Percentiles rank a stretch among this genome's conserved stretches.
Evolutionary conservation across 92 coral and sea anemone genomes (phyloP).

Genomic region (Epizoanthus fatuus): DNA sequence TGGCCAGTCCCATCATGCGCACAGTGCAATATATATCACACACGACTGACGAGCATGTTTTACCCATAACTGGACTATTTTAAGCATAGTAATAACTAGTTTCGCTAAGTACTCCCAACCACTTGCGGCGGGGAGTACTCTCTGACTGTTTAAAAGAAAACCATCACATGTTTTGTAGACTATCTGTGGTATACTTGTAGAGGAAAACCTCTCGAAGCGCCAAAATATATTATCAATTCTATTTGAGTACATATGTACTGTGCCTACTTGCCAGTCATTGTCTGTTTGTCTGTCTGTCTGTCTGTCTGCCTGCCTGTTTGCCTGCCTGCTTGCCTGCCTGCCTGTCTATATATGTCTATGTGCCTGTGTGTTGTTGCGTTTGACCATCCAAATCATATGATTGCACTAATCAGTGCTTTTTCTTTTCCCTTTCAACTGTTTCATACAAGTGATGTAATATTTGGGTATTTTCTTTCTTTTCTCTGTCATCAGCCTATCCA

Average conservation of each 20-base stretch:
- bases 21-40: too few relatives aligned
- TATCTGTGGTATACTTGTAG: background rate
- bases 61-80: too few relatives aligned
- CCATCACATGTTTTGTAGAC: background rate
- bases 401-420: background rate
- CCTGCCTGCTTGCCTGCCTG: background rate
- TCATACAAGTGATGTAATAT: background rate
- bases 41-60: too few relatives aligned
- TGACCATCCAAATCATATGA: background rate
- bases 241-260: background rate
- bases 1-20: background rate
- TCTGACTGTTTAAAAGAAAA: too few relatives aligned
- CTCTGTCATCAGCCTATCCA: constrained; percentile 70
- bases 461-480: background rate
- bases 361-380: background rate
- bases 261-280: background rate
- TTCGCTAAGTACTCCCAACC: too few relatives aligned
- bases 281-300: background rate
- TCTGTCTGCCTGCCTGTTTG: background rate
- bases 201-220: background rate
- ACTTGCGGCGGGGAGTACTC: too few relatives aligned
- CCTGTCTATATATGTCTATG: background rate
- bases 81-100: too few relatives aligned
- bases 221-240: background rate
- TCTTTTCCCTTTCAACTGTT: background rate